Percentiles rank a stretch among this genome's conserved stretches.
These are phyloP conservation scores for Eospalax fontanierii DNA, from an alignment of 2,797 vertebrate genomes.

Conservation along the genomic window DNA sequence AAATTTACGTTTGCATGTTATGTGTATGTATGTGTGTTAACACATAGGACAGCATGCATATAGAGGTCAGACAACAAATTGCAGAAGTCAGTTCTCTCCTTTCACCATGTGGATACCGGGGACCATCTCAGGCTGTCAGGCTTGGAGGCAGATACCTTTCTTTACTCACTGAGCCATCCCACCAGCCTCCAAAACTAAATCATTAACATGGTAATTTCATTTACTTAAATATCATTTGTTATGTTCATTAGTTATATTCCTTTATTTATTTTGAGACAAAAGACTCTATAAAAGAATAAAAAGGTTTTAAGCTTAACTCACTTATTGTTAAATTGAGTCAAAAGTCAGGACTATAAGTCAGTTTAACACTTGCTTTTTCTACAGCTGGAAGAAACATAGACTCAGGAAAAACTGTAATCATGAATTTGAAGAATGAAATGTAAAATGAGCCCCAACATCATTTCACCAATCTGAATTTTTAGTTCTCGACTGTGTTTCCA, in stretches of 20 bases:
- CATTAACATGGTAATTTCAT: not conserved
- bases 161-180: not conserved
- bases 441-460: slow-evolving; percentile 12
- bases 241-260: slow-evolving; percentile 43
- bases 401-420: slow-evolving; percentile 13
- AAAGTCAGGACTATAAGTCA: not conserved
- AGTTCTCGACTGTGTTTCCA: not conserved
- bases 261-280: slow-evolving; percentile 63
- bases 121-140: not conserved
- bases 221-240: slow-evolving; percentile 5
- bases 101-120: not conserved
- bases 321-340: slow-evolving; percentile 31
- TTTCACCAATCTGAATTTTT: slow-evolving; percentile 37
- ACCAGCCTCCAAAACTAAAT: not conserved
- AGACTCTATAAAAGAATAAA: slow-evolving; percentile 54
- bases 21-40: not conserved
- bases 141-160: not conserved
- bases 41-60: not conserved
- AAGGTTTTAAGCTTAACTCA: slow-evolving; percentile 37
- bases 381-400: slow-evolving; percentile 11
- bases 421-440: slow-evolving; percentile 52
- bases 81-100: not conserved
- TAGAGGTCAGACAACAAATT: not conserved
- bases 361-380: slow-evolving; percentile 14
- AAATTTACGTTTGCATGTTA: not conserved